phyloP scores from a whole-genome alignment of 2,888 invertebrate genomes.

The Synanthedon myopaeformis region DNA sequence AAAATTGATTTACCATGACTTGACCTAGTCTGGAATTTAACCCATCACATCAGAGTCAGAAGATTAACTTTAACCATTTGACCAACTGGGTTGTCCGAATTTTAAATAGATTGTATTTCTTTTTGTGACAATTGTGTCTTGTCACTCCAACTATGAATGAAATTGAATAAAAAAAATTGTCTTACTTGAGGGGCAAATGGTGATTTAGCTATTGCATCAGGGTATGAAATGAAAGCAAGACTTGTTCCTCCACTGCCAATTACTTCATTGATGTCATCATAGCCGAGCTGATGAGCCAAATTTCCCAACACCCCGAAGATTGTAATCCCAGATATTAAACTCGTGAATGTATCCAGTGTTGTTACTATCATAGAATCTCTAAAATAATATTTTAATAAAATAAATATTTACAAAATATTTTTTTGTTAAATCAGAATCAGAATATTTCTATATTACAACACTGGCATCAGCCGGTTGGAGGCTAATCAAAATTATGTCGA shows the following conservation, averaged over 20 bases:
- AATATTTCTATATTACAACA: not conserved
- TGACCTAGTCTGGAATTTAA: too few species aligned
- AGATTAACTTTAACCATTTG: too few species aligned
- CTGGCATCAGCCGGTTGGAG: not conserved
- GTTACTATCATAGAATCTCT: conserved; percentile 86
- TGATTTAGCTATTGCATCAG: conserved; percentile 84
- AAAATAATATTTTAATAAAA: conserved; percentile 10
- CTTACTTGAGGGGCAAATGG: conserved; percentile 78
- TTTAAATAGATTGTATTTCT: too few species aligned
- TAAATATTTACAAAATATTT: not conserved
- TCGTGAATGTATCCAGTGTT: conserved; percentile 84
- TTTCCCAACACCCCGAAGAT: conserved; percentile 88
- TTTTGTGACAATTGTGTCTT: too few species aligned
- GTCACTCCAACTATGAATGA: not conserved
- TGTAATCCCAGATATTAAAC: conserved; percentile 82
- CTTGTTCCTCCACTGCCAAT: conserved; percentile 81
- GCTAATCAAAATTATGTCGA: not conserved
- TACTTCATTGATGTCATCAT: conserved; percentile 72
- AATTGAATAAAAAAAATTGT: not conserved
- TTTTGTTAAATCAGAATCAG: too few species aligned
- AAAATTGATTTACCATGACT: too few species aligned
- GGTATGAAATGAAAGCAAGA: conserved; percentile 87
- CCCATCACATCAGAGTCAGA: too few species aligned
- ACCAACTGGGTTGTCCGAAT: too few species aligned
- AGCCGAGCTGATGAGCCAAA: conserved; percentile 74